Evolutionary conservation across 2,113 vertebrate species (phyloP).

Genomic region (Grammomys dolichurus): DNA sequence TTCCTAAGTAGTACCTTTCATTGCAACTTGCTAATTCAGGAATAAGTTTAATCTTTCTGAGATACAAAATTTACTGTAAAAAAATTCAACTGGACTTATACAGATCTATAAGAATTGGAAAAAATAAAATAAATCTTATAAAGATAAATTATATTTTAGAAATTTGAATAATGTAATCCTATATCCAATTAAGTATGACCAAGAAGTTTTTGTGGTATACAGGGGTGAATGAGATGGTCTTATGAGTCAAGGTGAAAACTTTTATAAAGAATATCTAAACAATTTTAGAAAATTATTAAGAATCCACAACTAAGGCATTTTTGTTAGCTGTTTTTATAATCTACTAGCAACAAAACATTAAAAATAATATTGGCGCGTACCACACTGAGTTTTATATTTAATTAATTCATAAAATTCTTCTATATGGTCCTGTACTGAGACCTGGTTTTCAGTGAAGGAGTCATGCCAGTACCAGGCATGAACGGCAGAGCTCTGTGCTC

Average conservation of each 20-base stretch:
- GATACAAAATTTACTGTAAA: background rate
- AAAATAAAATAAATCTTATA: background rate
- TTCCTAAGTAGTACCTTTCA: background rate
- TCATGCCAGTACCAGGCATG: too few species aligned
- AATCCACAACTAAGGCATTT: background rate
- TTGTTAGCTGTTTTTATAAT: background rate
- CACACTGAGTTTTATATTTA: background rate
- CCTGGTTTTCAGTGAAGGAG: background rate
- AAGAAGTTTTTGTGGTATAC: background rate
- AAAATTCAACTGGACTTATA: background rate
- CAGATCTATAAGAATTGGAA: background rate
- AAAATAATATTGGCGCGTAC: background rate
- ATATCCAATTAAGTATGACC: background rate
- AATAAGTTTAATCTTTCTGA: background rate
- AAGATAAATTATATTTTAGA: background rate
- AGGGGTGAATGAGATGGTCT: background rate
- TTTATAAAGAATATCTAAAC: background rate
- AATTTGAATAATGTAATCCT: background rate
- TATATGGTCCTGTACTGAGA: background rate
- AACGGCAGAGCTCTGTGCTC: background rate
- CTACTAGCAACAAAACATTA: background rate
- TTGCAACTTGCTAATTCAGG: background rate
- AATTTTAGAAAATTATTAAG: background rate
- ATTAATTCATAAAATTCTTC: background rate
- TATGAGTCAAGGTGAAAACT: background rate